phyloP scores from a whole-genome alignment of 2,888 invertebrate genomes.

The Pandemis cinnamomeana region DNA sequence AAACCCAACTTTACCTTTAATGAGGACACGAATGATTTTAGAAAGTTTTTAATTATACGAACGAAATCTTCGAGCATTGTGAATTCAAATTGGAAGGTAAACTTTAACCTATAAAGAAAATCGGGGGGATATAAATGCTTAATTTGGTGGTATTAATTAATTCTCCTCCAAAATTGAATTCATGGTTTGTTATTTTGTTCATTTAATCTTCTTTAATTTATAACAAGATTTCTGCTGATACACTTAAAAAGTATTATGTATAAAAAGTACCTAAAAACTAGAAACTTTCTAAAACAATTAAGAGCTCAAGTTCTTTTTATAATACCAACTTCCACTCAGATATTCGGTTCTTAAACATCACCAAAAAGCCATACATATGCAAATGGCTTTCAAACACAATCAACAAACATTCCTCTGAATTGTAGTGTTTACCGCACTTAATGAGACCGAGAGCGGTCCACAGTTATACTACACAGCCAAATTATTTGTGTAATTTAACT shows the following conservation, averaged over 20 bases:
- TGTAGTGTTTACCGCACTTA: background rate
- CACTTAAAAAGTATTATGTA: background rate
- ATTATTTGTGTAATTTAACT: no score
- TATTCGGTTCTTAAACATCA: no score
- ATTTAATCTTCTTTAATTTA: background rate
- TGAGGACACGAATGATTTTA: slow-evolving; percentile 26
- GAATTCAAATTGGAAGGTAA: slow-evolving; percentile 22
- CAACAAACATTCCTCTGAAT: slow-evolving; percentile 1
- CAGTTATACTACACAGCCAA: background rate
- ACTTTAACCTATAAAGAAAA: background rate
- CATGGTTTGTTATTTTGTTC: background rate
- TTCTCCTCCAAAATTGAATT: background rate
- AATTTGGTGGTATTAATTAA: slow-evolving; percentile 4
- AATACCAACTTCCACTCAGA: no score
- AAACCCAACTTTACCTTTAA: slow-evolving; percentile 23
- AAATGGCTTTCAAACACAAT: background rate
- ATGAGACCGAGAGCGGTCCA: background rate
- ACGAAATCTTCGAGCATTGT: slow-evolving; percentile 16
- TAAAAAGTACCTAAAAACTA: no score
- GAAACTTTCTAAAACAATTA: no score
- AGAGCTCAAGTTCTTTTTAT: no score
- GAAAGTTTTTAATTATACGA: slow-evolving; percentile 37
- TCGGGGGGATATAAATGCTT: background rate
- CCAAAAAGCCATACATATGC: background rate
- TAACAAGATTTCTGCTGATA: background rate